These are phyloP conservation scores for Drosophila orena DNA, from an alignment of 1,140 invertebrate genomes.

Conservation along the genomic window DNA sequence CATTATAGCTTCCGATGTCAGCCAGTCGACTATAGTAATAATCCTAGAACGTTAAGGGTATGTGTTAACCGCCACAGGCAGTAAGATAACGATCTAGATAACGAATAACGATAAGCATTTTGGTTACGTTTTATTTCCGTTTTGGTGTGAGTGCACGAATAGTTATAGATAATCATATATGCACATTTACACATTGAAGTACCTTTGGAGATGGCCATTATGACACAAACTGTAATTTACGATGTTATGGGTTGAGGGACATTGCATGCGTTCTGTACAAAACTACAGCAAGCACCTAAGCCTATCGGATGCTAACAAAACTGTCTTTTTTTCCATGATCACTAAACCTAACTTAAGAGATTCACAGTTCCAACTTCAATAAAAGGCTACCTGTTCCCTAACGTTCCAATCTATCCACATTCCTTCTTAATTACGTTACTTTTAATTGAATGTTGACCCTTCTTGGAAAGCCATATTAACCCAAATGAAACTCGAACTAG, in stretches of 20 bases:
- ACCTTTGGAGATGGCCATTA: constrained; percentile 1
- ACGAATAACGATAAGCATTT: constrained; percentile 38
- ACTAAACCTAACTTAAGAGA: constrained; percentile 55
- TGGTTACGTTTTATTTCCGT: constrained; percentile 21
- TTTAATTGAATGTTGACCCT: constrained; percentile 46
- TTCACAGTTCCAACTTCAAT: constrained; percentile 16
- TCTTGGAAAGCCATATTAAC: constrained; percentile 4
- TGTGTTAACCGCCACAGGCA: constrained; percentile 74
- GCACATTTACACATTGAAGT: constrained; percentile 7
- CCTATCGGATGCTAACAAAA: constrained; percentile 54
- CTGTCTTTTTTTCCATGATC: constrained; percentile 26
- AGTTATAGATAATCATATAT: constrained; percentile 15
- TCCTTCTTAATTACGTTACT: constrained; percentile 8
- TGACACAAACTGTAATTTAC: constrained; percentile 24
- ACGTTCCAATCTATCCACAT: neutral
- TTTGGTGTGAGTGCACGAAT: constrained; percentile 36
- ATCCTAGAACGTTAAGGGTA: constrained; percentile 95
- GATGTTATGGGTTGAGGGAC: constrained; percentile 26
- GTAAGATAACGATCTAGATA: constrained; percentile 63
- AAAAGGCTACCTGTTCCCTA: constrained; percentile 4
- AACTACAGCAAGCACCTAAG: constrained; percentile 40
- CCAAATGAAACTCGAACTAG: constrained; percentile 14
- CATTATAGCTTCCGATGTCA: constrained; percentile 97
- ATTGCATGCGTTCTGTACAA: constrained; percentile 18
- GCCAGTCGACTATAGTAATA: constrained; percentile 96